Evolutionary conservation across 1,140 invertebrate genomes (phyloP).

Genomic region (Cyclargus thomasi): DNA sequence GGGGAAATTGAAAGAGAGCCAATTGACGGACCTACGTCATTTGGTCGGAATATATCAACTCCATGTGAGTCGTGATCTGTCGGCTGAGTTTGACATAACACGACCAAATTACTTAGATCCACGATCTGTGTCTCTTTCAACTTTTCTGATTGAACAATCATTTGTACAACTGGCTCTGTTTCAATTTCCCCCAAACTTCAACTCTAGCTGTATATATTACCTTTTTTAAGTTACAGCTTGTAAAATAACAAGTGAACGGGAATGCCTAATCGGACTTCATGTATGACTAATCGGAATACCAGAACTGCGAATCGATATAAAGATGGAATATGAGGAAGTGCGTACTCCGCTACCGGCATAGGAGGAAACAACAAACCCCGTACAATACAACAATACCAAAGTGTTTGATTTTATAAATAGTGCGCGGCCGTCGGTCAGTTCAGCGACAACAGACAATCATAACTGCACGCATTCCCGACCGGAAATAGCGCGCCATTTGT

Average conservation of each 20-base stretch:
- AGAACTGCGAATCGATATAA: constrained; percentile 20
- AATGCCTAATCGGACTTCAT: background rate
- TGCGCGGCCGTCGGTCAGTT: constrained; percentile 30
- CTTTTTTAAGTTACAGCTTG: too few species aligned
- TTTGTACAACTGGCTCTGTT: too few species aligned
- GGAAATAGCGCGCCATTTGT: constrained; percentile 29
- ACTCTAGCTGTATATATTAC: too few species aligned
- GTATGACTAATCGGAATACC: background rate
- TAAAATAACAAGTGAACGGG: background rate
- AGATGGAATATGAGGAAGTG: constrained; percentile 50
- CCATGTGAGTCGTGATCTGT: too few species aligned
- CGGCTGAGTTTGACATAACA: too few species aligned
- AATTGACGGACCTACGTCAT: too few species aligned
- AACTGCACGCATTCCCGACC: constrained; percentile 29
- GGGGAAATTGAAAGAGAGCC: too few species aligned
- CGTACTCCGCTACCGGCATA: constrained; percentile 38
- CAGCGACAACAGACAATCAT: constrained; percentile 23
- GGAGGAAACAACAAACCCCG: constrained; percentile 49
- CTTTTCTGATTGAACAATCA: too few species aligned
- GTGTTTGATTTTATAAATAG: constrained; percentile 69
- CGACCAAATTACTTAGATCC: too few species aligned
- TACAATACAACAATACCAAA: constrained; percentile 67
- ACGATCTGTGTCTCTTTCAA: too few species aligned
- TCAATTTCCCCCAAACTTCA: too few species aligned
- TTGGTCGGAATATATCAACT: too few species aligned